A percentile compares a stretch with the other conserved stretches of the same genome.
Evolutionary conservation across 2,888 invertebrate species (phyloP).

Genomic region (Stenodema calcarata): DNA sequence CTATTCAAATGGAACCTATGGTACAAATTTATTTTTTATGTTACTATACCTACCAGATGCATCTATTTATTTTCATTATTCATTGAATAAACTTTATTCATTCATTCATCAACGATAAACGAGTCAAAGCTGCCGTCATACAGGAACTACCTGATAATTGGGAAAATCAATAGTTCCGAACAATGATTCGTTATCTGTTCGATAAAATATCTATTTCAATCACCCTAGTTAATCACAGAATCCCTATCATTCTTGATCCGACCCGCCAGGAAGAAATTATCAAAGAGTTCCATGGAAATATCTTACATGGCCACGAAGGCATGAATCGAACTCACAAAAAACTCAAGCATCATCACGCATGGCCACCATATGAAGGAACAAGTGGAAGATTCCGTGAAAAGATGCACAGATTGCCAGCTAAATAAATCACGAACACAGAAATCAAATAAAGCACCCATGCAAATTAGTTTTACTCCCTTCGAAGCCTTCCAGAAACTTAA

Average conservation of each 20-base stretch:
- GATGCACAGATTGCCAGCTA: background rate
- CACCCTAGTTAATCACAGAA: background rate
- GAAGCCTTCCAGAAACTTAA: conserved; percentile 5
- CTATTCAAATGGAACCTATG: too few species aligned
- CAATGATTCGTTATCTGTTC: background rate
- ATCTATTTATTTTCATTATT: too few species aligned
- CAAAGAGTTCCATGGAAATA: too few species aligned
- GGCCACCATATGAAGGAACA: background rate
- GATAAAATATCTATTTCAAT: background rate
- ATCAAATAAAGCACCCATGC: background rate
- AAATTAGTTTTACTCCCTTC: background rate
- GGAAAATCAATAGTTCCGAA: background rate
- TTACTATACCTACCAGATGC: too few species aligned
- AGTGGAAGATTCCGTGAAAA: background rate
- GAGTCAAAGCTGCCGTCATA: background rate
- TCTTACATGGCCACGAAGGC: too few species aligned
- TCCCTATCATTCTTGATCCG: background rate
- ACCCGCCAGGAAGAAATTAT: background rate
- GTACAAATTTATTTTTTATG: too few species aligned
- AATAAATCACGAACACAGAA: background rate
- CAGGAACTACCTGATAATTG: background rate
- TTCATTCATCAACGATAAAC: too few species aligned
- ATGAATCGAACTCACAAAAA: too few species aligned
- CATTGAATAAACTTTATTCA: too few species aligned
- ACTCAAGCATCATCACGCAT: too few species aligned